A percentile compares a stretch with the other conserved stretches of the same genome.
Conservation (phyloP, 64 coral and sea anemone species). For the Acropora tenuis region DNA sequence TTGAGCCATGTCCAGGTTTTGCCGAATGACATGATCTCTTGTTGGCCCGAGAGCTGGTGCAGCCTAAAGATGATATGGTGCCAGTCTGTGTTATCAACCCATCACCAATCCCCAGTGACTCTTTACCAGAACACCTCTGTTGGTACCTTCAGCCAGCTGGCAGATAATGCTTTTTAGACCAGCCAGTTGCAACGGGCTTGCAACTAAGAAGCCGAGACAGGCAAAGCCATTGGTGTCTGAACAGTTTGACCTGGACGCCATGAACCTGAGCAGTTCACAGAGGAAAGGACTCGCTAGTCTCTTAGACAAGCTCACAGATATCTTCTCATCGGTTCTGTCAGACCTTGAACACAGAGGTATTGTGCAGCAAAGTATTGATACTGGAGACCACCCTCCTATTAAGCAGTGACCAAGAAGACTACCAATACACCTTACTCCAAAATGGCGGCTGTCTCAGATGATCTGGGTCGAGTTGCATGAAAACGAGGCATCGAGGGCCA, state of each 20-base stretch:
- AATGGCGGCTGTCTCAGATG: too few relatives aligned
- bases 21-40: background rate
- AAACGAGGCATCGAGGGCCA: too few relatives aligned
- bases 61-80: background rate
- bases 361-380: conserved; percentile 48
- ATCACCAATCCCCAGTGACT: conserved; percentile 1
- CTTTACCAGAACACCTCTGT: background rate
- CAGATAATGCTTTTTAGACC: background rate
- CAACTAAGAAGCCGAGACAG: too few relatives aligned
- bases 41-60: background rate
- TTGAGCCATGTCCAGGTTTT: conserved; percentile 11
- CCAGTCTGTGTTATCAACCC: background rate
- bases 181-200: background rate
- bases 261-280: background rate
- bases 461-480: too few relatives aligned
- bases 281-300: background rate
- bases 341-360: conserved; percentile 25
- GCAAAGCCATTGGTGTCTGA: background rate
- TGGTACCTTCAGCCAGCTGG: background rate
- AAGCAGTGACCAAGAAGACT: conserved; percentile 33
- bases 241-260: background rate
- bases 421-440: background rate
- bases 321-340: background rate
- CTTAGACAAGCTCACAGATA: background rate
- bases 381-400: background rate